phyloP scores from a whole-genome alignment of 2,797 vertebrate species.

The Bradypodion ventrale region DNA sequence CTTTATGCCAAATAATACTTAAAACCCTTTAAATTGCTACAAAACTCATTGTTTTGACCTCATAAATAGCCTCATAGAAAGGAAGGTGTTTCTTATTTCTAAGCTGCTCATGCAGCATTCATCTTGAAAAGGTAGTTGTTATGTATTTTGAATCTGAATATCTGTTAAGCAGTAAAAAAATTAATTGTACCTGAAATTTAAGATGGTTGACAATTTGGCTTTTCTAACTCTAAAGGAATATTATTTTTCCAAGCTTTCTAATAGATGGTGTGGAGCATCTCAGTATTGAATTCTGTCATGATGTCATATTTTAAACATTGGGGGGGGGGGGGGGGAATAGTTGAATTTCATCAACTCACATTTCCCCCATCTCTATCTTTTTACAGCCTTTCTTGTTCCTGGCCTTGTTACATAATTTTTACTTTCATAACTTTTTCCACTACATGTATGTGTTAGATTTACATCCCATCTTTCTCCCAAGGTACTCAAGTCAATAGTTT shows the following conservation, averaged over 20 bases:
- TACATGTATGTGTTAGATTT: neutral
- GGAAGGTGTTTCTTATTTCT: no score
- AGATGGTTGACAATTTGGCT: neutral
- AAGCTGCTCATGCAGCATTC: no score
- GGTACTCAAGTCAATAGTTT: no score
- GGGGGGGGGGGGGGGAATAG: neutral
- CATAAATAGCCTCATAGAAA: no score
- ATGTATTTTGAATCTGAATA: neutral
- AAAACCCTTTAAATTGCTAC: no score
- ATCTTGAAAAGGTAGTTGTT: neutral
- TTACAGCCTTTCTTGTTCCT: neutral
- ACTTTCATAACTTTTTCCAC: neutral
- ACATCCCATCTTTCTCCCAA: neutral
- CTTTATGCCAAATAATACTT: no score
- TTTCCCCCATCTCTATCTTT: neutral
- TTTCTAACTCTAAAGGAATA: neutral
- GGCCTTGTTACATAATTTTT: neutral
- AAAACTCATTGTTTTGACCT: no score
- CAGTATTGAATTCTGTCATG: neutral
- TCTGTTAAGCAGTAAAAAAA: neutral
- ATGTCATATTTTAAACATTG: neutral
- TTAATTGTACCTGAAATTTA: neutral
- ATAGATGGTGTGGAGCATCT: neutral
- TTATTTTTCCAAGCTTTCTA: neutral
- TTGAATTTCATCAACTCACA: neutral